Conservation (phyloP, 2,113 vertebrate species). For the Myiopsitta monachus region DNA sequence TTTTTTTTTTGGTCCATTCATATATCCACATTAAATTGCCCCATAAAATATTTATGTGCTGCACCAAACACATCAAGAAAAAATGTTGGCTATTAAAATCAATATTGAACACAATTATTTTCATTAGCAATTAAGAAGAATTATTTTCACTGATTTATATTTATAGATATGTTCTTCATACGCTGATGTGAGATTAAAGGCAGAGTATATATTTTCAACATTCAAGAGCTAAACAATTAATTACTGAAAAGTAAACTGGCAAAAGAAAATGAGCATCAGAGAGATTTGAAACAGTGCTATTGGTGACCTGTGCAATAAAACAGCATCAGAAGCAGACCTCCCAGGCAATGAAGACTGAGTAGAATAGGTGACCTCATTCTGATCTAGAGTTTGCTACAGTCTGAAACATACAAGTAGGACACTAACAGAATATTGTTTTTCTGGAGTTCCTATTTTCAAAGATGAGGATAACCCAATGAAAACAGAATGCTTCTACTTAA, state of each 20-base stretch:
- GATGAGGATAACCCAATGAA: background rate
- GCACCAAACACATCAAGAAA: background rate
- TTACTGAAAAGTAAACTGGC: background rate
- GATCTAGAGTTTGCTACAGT: background rate
- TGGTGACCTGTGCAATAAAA: background rate
- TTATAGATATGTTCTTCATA: background rate
- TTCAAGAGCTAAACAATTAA: background rate
- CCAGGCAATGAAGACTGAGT: background rate
- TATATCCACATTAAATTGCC: background rate
- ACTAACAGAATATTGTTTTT: background rate
- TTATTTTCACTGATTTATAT: background rate
- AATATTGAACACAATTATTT: background rate
- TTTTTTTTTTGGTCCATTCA: background rate
- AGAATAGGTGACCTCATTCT: background rate
- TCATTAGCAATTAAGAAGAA: background rate
- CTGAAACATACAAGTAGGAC: background rate
- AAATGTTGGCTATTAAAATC: background rate
- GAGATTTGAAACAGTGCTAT: background rate
- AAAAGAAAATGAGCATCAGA: background rate
- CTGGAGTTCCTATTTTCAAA: background rate
- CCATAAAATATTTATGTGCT: background rate
- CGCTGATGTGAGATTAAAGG: background rate
- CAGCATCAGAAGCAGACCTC: background rate
- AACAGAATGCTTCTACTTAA: background rate
- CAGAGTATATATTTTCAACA: background rate